phyloP scores from a whole-genome alignment of 2,888 invertebrate genomes.

The Leucozona laternaria region DNA sequence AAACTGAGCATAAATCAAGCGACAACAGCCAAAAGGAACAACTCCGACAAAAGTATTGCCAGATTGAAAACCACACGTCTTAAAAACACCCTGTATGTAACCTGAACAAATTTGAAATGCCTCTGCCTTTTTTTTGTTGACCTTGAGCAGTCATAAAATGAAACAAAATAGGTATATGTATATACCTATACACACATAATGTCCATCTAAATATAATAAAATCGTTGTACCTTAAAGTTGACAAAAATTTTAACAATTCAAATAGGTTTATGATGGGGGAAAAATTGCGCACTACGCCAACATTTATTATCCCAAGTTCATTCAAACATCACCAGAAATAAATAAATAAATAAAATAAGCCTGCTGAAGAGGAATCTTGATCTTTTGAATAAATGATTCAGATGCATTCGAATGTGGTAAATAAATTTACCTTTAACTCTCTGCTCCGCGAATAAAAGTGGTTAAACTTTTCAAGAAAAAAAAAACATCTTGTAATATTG shows the following conservation, averaged over 20 bases:
- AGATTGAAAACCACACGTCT: too few relatives aligned
- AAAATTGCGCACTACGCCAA: conserved; percentile 54
- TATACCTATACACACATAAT: too few relatives aligned
- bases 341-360: conserved; percentile 17
- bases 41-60: too few relatives aligned
- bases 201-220: too few relatives aligned
- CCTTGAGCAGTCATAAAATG: conserved; percentile 57
- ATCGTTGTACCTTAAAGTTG: conserved; percentile 6
- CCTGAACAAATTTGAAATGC: conserved; percentile 17
- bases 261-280: conserved; percentile 28
- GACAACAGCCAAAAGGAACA: too few relatives aligned
- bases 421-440: background rate
- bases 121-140: background rate
- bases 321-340: conserved; percentile 7
- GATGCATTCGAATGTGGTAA: conserved; percentile 19
- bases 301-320: conserved; percentile 24
- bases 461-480: conserved; percentile 3
- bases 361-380: conserved; percentile 16
- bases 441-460: background rate
- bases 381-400: conserved; percentile 58
- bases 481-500: background rate
- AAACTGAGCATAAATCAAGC: too few relatives aligned
- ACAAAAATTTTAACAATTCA: conserved; percentile 68
- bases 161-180: conserved; percentile 17
- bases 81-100: too few relatives aligned